Evolutionary conservation across 2,888 invertebrate genomes (phyloP).

Genomic region (Anagyrus pseudococci): DNA sequence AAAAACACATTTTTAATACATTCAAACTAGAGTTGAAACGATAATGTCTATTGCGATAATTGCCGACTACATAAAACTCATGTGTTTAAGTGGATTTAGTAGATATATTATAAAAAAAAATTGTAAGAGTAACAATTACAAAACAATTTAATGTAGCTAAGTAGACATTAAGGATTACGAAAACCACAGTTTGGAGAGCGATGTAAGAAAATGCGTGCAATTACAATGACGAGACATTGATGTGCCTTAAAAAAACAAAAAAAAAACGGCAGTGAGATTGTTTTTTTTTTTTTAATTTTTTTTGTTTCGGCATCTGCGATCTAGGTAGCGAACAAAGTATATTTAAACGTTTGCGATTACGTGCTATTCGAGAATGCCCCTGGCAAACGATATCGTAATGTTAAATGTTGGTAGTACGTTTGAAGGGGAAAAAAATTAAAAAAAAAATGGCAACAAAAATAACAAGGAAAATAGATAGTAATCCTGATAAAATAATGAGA

Average conservation of each 20-base stretch:
- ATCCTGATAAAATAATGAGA: no score
- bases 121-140: no score
- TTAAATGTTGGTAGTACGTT: conserved; percentile 29
- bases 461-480: no score
- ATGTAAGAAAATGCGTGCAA: no score
- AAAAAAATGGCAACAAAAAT: conserved; percentile 1
- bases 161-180: neutral
- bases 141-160: neutral
- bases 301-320: no score
- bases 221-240: conserved; percentile 20
- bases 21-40: no score
- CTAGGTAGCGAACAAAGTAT: conserved; percentile 4
- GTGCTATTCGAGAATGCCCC: conserved; percentile 24
- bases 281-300: conserved; percentile 1
- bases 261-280: conserved; percentile 2
- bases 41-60: no score
- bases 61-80: no score
- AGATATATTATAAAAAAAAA: neutral
- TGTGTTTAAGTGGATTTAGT: neutral
- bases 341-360: conserved; percentile 10
- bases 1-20: no score
- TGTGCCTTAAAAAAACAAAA: conserved; percentile 31
- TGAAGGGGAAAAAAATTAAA: neutral
- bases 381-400: conserved; percentile 16
- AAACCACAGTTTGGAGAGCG: no score